Base-by-base conservation (phyloP, 1,140 invertebrate species). In the Cheumatopsyche charites region DNA sequence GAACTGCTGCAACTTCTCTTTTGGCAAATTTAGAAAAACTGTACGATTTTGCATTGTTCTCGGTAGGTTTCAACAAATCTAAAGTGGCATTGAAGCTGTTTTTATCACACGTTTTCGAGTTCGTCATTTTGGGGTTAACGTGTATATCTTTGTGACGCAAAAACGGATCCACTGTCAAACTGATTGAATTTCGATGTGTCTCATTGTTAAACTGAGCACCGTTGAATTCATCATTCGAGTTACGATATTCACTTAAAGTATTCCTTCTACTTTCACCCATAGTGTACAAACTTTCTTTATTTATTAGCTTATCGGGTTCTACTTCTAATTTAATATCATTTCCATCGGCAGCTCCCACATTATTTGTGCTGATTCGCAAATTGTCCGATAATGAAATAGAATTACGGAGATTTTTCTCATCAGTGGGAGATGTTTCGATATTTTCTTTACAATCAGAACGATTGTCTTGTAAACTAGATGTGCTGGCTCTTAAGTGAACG, bases 111-210 rank as follows among this genome's bases (percentile, higher is more conserved):
- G 67, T 72, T 36, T 75, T 75, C 1, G 55, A 42, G 6, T 61
- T 70, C 4, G 83, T 85, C 83, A 85, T 85, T 72, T 84, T 84
- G 12, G 83, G 83, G 71, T 85, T 85, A 0, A 85, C 80, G 65
- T 85, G 83, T 41, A 85, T 83, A 67, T 85, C 83, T 71, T 85
- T 85, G 68, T 84, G 82, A 23, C 66, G 65, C 5, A 70, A 49
- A 67, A 72, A 73, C 3, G 75, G 75, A n/a, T 73, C 73, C 42
- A 76, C 75, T 0, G 72, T 73, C 23, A 76, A 26, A 42, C 75
- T 76, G 23, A 76, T 73, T 9, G 75, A 76, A 43, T 76, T 76
- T 45, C 75, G 36, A 43, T 76, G 75, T n/a, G 73, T 70, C 29
- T 72, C 74, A 26, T 71, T 68, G 19, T 67, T 61, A 26, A 66